Evolutionary conservation across 1,140 invertebrate genomes (phyloP).

Genomic region (Orius insidiosus): DNA sequence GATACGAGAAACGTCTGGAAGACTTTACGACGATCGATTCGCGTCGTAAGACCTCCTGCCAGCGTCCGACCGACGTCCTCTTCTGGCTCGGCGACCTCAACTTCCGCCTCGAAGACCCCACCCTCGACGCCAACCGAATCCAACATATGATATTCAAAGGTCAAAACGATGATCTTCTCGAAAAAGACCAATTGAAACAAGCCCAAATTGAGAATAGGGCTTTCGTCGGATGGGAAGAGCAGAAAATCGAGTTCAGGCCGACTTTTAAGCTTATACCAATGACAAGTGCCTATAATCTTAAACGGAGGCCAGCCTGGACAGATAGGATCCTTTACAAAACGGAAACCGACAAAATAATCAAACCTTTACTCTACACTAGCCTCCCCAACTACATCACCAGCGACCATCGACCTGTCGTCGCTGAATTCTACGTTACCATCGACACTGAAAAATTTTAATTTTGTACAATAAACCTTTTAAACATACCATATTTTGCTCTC

Average conservation of each 20-base stretch:
- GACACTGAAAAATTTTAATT: too few relatives aligned
- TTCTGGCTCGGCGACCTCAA: constrained; percentile 10
- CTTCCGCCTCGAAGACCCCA: neutral
- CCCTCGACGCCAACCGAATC: neutral
- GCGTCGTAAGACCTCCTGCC: neutral
- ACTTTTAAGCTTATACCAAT: constrained; percentile 2
- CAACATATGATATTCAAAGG: neutral
- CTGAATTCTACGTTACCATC: too few relatives aligned
- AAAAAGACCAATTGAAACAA: neutral
- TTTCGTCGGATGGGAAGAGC: constrained; percentile 5
- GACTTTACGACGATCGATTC: neutral
- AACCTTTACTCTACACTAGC: neutral
- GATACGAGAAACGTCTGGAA: neutral
- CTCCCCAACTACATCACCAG: neutral
- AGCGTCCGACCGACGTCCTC: neutral
- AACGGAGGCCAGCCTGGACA: constrained; percentile 9
- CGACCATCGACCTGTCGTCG: constrained; percentile 9
- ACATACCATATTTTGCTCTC: too few relatives aligned
- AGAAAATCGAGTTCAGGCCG: constrained; percentile 6
- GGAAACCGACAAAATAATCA: neutral
- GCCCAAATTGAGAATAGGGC: neutral
- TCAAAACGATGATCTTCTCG: neutral
- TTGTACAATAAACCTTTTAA: too few relatives aligned
- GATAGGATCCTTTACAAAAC: constrained; percentile 5
- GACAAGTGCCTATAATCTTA: constrained; percentile 1